These are phyloP conservation scores for Bungarus multicinctus DNA, from an alignment of 2,113 vertebrate genomes.

Conservation along the genomic window DNA sequence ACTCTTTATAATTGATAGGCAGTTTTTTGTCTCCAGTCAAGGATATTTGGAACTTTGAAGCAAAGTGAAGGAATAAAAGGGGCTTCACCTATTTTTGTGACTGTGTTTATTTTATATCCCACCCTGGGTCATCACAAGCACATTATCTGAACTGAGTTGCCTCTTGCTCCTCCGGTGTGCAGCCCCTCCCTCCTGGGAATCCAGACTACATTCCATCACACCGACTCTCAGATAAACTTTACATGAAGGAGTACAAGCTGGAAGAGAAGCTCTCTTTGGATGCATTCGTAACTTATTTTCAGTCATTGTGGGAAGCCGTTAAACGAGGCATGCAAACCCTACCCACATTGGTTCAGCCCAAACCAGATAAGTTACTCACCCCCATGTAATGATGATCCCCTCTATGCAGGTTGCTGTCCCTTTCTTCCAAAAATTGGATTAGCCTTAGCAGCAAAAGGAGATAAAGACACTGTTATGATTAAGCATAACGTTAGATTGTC, in stretches of 20 bases:
- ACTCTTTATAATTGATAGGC: too few relatives aligned
- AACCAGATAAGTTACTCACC: conserved; percentile 67
- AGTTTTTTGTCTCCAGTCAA: too few relatives aligned
- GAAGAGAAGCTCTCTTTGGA: background rate
- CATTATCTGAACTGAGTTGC: background rate
- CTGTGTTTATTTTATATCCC: too few relatives aligned
- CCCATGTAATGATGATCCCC: conserved; percentile 90
- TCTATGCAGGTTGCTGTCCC: conserved; percentile 81
- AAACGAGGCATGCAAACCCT: background rate
- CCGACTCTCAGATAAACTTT: background rate
- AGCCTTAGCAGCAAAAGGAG: conserved; percentile 65
- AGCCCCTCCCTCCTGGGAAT: background rate
- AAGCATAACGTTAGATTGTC: background rate
- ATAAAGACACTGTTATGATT: background rate
- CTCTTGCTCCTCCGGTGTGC: background rate
- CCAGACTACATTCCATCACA: background rate
- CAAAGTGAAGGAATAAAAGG: too few relatives aligned
- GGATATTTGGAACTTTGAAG: too few relatives aligned
- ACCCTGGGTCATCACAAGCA: too few relatives aligned
- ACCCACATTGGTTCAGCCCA: background rate
- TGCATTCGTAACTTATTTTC: background rate
- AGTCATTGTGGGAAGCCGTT: conserved; percentile 23
- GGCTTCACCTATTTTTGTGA: too few relatives aligned
- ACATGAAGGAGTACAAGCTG: background rate
- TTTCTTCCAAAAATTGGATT: conserved; percentile 88